Evolutionary conservation across 2,888 invertebrate genomes (phyloP).

Genomic region (Cephus pygmeus): DNA sequence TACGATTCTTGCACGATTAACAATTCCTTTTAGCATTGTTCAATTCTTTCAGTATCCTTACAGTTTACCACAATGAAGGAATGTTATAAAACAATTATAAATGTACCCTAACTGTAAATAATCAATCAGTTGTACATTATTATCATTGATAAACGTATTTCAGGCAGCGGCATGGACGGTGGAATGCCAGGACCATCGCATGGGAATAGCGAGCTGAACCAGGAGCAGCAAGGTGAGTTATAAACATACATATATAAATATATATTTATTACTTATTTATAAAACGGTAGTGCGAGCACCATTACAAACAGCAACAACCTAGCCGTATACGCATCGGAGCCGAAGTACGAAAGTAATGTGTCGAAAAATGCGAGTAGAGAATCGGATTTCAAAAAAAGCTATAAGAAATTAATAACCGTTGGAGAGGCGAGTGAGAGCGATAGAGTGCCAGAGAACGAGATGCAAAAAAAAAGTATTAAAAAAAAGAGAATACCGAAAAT

Average conservation of each 20-base stretch:
- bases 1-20: background rate
- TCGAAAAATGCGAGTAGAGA: conserved; percentile 57
- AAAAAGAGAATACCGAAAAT: conserved; percentile 1
- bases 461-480: conserved; percentile 8
- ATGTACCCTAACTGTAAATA: background rate
- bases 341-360: background rate
- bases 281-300: conserved; percentile 65
- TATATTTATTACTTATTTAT: conserved; percentile 22
- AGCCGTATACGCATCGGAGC: conserved; percentile 50
- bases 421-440: conserved; percentile 26
- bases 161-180: conserved; percentile 59
- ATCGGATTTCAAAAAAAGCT: conserved; percentile 49
- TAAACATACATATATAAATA: conserved; percentile 6
- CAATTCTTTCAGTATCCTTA: background rate
- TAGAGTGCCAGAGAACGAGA: conserved; percentile 22
- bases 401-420: conserved; percentile 20
- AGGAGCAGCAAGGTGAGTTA: conserved; percentile 65
- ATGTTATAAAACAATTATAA: background rate
- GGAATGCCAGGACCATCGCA: conserved; percentile 64
- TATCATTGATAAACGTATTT: conserved; percentile 16
- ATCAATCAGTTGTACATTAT: background rate
- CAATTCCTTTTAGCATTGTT: background rate
- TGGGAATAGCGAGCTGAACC: conserved; percentile 59
- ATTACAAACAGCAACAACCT: conserved; percentile 67
- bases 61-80: background rate